Evolutionary conservation across 2,797 vertebrate species (phyloP).

Genomic region (Xiphorhynchus erythropygius): DNA sequence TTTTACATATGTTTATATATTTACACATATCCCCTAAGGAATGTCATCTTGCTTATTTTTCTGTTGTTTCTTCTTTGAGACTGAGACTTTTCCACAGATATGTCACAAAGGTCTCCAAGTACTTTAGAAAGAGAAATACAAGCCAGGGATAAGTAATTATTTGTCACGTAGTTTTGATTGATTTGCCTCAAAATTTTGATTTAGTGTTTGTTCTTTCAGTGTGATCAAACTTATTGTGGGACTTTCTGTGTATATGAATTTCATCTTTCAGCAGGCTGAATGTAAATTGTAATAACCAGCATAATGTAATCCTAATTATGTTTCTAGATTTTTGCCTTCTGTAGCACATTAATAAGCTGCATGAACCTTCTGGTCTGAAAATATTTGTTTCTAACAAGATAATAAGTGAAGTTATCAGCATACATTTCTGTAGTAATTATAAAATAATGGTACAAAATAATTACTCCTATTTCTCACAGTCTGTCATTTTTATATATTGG

Average conservation of each 20-base stretch:
- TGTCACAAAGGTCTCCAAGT: not conserved
- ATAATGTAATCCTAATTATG: not conserved
- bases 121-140: not conserved
- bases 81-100: not conserved
- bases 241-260: not conserved
- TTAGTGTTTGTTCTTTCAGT: not conserved
- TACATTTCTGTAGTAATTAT: conserved; percentile 2
- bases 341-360: conserved; percentile 29
- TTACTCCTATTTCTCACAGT: conserved; percentile 45
- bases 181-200: not conserved
- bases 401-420: conserved; percentile 30
- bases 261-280: not conserved
- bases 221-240: not conserved
- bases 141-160: not conserved
- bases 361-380: not conserved
- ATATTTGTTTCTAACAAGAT: conserved; percentile 14
- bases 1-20: not conserved
- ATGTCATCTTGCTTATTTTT: not conserved
- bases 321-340: conserved; percentile 13
- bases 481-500: conserved; percentile 28
- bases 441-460: conserved; percentile 25
- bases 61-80: not conserved
- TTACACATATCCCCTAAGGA: not conserved
- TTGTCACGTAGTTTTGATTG: not conserved
- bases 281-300: not conserved